Evolutionary conservation across 2,113 vertebrate species (phyloP).

Genomic region (Microcebus griseorufus): DNA sequence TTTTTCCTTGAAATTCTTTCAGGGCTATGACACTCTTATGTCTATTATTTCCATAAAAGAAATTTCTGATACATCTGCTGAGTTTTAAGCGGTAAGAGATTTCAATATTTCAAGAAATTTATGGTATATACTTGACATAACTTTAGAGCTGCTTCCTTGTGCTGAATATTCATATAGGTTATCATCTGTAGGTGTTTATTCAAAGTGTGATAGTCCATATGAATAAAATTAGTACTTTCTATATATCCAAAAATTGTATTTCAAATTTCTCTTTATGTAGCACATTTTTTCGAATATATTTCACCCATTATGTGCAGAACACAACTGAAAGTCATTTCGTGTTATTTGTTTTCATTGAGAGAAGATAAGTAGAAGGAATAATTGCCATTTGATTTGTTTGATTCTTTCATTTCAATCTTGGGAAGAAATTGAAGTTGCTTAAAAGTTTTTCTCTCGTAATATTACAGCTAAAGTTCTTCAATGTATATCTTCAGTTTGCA

Average conservation of each 20-base stretch:
- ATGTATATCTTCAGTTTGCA: neutral
- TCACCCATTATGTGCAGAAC: neutral
- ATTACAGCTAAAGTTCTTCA: neutral
- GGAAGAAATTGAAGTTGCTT: slow-evolving; percentile 3
- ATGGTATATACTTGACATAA: neutral
- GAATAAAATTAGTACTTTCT: neutral
- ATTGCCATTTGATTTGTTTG: neutral
- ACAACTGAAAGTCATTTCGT: neutral
- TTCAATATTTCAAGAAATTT: slow-evolving; percentile 5
- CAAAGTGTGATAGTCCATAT: neutral
- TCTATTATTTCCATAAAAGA: neutral
- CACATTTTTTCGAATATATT: neutral
- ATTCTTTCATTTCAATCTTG: slow-evolving; percentile 28
- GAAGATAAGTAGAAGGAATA: neutral
- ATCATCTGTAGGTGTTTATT: neutral
- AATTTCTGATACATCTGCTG: neutral
- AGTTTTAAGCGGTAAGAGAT: slow-evolving; percentile 9
- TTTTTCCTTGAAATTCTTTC: neutral
- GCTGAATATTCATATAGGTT: neutral
- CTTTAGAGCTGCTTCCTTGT: neutral
- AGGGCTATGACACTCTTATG: neutral
- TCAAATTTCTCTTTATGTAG: neutral
- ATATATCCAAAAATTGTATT: neutral
- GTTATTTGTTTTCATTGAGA: neutral
- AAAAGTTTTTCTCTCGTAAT: neutral